Evolutionary conservation across 2,113 vertebrate species (phyloP).

Genomic region (Hipposideros armiger): DNA sequence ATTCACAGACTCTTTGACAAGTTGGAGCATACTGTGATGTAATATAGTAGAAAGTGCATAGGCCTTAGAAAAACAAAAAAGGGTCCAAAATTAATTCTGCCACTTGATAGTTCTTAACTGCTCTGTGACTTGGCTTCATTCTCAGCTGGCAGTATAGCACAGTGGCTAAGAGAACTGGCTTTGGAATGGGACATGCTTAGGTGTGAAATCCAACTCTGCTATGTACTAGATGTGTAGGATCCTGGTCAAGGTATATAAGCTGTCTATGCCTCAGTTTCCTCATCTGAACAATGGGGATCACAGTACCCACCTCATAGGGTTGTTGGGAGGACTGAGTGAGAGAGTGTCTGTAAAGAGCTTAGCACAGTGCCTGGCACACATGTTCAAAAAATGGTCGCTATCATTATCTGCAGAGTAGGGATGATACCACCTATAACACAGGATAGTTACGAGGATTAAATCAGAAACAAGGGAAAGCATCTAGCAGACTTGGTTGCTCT

Average conservation of each 20-base stretch:
- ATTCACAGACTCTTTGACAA: constrained; percentile 49
- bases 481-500: constrained; percentile 61
- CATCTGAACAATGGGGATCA: constrained; percentile 78
- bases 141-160: background rate
- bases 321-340: constrained; percentile 83
- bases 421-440: constrained; percentile 83
- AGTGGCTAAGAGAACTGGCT: constrained; percentile 33
- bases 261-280: constrained; percentile 75
- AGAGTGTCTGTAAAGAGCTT: constrained; percentile 83
- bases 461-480: constrained; percentile 79
- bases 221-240: constrained; percentile 32
- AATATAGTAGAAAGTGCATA: background rate
- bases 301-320: constrained; percentile 84
- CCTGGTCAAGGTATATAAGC: background rate
- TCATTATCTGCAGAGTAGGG: constrained; percentile 83
- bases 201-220: constrained; percentile 60
- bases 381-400: constrained; percentile 84
- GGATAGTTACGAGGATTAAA: constrained; percentile 81
- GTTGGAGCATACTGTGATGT: background rate
- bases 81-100: background rate
- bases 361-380: constrained; percentile 85
- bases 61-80: background rate
- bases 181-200: constrained; percentile 17
- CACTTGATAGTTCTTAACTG: background rate
- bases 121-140: background rate